Evolutionary conservation across 2,113 vertebrate species (phyloP).

Genomic region (Leuciscus idus): DNA sequence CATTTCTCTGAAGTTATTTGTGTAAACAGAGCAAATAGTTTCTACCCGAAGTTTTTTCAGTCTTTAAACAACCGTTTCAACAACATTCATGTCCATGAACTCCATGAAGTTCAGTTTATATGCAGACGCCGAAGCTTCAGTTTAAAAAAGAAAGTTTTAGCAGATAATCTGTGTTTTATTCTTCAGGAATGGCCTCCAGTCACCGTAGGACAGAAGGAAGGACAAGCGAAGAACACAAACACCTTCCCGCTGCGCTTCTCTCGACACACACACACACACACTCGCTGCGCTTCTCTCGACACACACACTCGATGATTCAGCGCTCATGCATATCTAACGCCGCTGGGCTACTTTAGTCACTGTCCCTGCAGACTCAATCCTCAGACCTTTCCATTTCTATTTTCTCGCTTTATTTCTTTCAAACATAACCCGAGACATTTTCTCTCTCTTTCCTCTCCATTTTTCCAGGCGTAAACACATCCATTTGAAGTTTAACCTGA

Average conservation of each 20-base stretch:
- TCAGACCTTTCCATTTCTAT: slow-evolving; percentile 48
- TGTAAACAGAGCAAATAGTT: too few relatives aligned
- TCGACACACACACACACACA: neutral
- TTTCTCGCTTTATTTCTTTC: slow-evolving; percentile 38
- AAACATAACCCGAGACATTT: slow-evolving; percentile 43
- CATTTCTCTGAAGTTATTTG: too few relatives aligned
- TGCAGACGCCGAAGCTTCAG: neutral
- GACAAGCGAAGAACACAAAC: slow-evolving; percentile 41
- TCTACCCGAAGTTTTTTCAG: too few relatives aligned
- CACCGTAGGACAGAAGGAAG: slow-evolving; percentile 36
- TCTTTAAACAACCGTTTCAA: neutral
- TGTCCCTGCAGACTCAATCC: slow-evolving; percentile 50
- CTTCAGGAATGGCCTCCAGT: neutral
- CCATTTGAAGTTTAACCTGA: slow-evolving; percentile 59
- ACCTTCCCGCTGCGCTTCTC: slow-evolving; percentile 48
- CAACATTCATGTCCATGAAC: neutral
- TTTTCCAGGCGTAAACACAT: slow-evolving; percentile 32
- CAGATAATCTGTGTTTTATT: slow-evolving; percentile 16
- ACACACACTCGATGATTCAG: slow-evolving; percentile 43
- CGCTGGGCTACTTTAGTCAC: slow-evolving; percentile 30
- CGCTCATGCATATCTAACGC: slow-evolving; percentile 58
- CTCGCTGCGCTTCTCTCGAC: slow-evolving; percentile 37
- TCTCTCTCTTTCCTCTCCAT: slow-evolving; percentile 34
- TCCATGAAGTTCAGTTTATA: neutral
- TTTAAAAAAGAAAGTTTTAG: neutral